Evolutionary conservation across 23 tunicate species (phyloP).

Genomic region (Botrylloides violaceus): DNA sequence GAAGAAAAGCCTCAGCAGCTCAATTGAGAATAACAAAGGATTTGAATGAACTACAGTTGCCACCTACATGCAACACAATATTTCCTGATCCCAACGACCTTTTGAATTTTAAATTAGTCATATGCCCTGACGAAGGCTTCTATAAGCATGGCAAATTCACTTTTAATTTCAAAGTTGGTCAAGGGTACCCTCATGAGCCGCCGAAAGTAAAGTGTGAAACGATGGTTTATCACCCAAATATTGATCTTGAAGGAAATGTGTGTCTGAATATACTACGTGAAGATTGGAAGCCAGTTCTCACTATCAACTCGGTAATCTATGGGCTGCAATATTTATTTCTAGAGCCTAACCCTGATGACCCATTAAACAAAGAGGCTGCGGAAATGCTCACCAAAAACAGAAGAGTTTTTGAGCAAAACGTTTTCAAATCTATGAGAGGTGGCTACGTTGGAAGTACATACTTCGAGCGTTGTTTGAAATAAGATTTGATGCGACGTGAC

Average conservation of each 20-base stretch:
- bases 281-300: conserved; percentile 99
- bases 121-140: conserved; percentile 91
- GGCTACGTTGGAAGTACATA: conserved; percentile 82
- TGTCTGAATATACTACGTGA: conserved; percentile 93
- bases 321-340: conserved; percentile 87
- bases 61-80: conserved; percentile 73
- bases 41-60: conserved; percentile 80
- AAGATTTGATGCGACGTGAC: too few relatives aligned
- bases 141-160: conserved; percentile 89
- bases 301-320: conserved; percentile 87
- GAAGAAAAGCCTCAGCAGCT: conserved; percentile 89
- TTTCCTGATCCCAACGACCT: conserved; percentile 93
- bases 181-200: conserved; percentile 91
- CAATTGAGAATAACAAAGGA: conserved; percentile 89
- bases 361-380: conserved; percentile 96
- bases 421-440: conserved; percentile 81
- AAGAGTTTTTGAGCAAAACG: conserved; percentile 93
- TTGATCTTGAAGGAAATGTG: conserved; percentile 99
- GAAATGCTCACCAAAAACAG: conserved; percentile 68
- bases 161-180: conserved; percentile 81
- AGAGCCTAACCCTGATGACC: conserved; percentile 99
- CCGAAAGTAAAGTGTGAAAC: conserved; percentile 99
- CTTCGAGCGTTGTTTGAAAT: conserved; percentile 76
- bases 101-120: conserved; percentile 67
- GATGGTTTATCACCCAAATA: conserved; percentile 97